Base-by-base conservation (phyloP, 2,888 invertebrate species). In the Blera fallax region DNA sequence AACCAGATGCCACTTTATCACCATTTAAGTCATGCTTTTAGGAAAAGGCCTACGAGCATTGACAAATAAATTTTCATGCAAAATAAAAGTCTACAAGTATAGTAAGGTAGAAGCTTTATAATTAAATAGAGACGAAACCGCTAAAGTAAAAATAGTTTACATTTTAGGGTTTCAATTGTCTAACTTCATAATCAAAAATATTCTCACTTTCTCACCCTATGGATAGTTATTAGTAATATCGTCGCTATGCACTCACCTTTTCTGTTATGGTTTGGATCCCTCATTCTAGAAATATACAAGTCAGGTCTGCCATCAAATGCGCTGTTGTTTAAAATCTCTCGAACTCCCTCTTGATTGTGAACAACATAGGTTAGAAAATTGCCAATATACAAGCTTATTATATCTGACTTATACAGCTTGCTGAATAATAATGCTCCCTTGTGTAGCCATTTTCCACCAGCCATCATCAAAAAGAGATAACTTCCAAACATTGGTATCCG, bases 261-360 rank as follows among this genome's bases (percentile, higher is more conserved):
- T 7, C 89, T 54, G 48, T 89, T 76, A 29, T 84, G 84, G 77
- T 90, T 88, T 5, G 90, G 93, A 56, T 94, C 93, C 70, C 95
- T 92, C 58, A 94, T 90, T 40, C 93, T 90, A 0, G 91, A 90
- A 0, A 94, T 11, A 78, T 92, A 92, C 2, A 93, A 90, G 48
- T 93, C 93, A 76, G 94, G 90, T 34, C 95, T 93, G 1, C 95
- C 95, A 89, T 95, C 94, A 69, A 94, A 95, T 58, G 94, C 94
- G 14, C 93, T 93, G n/a, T 93, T 93, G 34, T 91, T 91, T 0
- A 95, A 90, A 54, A 94, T 91, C 89, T 95, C 94, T 76, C 93
- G 94, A 0, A 95, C 92, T 18, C 93, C 92, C 1, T 92, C 91
- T 0, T 93, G 91, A 88, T 93, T 94, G 74, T 94, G 94, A 0